Evolutionary conservation across 35 echinoderm and acorn worm genomes (phyloP).

Genomic region (Lytechinus variegatus): DNA sequence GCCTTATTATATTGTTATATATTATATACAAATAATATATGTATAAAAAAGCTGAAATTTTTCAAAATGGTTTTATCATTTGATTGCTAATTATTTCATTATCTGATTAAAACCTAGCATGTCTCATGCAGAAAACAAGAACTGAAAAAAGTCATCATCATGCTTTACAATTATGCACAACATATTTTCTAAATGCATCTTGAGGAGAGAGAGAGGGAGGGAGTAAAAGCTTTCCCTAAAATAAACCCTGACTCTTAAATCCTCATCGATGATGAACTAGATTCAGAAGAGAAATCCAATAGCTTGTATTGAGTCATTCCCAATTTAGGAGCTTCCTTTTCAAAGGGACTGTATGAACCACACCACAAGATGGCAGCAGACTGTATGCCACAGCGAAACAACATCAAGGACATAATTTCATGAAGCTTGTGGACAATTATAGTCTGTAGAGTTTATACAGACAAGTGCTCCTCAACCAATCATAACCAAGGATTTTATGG

Average conservation of each 20-base stretch:
- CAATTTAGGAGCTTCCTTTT: not conserved
- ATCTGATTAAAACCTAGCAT: not conserved
- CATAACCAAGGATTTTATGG: too few relatives aligned
- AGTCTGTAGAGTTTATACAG: not conserved
- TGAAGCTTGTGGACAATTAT: not conserved
- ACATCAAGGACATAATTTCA: not conserved
- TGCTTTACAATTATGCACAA: not conserved
- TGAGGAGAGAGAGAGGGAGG: not conserved
- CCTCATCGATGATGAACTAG: not conserved
- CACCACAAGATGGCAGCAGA: not conserved
- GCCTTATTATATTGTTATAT: too few relatives aligned
- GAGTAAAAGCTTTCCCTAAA: not conserved
- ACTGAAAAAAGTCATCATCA: not conserved
- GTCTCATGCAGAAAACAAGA: not conserved
- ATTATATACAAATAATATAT: too few relatives aligned
- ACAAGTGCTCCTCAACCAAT: not conserved
- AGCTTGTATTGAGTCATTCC: not conserved
- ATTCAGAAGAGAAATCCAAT: not conserved
- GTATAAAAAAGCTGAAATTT: too few relatives aligned
- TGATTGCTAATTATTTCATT: not conserved
- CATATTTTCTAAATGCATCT: not conserved
- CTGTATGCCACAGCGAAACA: not conserved
- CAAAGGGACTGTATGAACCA: not conserved
- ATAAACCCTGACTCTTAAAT: constrained; percentile 1
- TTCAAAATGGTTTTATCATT: too few relatives aligned